Percentiles rank a stretch among this genome's conserved stretches.
Evolutionary conservation across 2,113 vertebrate species (phyloP).

Genomic region (Dinomys branickii): DNA sequence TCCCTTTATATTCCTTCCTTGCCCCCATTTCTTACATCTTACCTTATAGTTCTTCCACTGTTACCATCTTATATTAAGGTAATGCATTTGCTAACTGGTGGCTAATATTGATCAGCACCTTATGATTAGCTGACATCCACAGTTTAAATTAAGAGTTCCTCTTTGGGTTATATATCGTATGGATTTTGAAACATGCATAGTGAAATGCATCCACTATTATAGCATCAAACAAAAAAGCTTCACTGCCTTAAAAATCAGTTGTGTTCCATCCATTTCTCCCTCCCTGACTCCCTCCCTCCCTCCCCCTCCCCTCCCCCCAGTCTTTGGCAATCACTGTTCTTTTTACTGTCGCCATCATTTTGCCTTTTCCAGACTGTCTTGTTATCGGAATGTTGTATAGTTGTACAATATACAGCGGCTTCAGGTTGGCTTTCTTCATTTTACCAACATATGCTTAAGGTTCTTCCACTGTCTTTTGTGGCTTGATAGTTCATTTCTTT

Average conservation of each 20-base stretch:
- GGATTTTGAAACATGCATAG: not conserved
- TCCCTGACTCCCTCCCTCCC: not conserved
- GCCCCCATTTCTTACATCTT: not conserved
- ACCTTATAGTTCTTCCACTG: not conserved
- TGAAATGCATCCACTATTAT: not conserved
- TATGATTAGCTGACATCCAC: not conserved
- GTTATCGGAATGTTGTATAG: not conserved
- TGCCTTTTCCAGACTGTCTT: not conserved
- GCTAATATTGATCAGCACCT: not conserved
- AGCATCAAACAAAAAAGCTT: not conserved
- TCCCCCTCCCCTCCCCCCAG: accelerated
- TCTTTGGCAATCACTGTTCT: not conserved
- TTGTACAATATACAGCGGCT: not conserved
- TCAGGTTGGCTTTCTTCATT: not conserved
- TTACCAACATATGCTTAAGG: not conserved
- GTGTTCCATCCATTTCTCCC: not conserved
- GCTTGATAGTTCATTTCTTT: not conserved
- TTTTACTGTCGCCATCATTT: not conserved
- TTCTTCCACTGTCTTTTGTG: not conserved
- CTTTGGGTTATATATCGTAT: not conserved
- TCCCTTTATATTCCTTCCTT: not conserved
- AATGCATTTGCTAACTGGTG: not conserved
- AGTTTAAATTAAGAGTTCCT: not conserved
- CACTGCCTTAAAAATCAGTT: not conserved
- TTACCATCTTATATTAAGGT: not conserved